Base-by-base conservation (phyloP, 2,797 vertebrate genomes). In the Champsocephalus gunnari region DNA sequence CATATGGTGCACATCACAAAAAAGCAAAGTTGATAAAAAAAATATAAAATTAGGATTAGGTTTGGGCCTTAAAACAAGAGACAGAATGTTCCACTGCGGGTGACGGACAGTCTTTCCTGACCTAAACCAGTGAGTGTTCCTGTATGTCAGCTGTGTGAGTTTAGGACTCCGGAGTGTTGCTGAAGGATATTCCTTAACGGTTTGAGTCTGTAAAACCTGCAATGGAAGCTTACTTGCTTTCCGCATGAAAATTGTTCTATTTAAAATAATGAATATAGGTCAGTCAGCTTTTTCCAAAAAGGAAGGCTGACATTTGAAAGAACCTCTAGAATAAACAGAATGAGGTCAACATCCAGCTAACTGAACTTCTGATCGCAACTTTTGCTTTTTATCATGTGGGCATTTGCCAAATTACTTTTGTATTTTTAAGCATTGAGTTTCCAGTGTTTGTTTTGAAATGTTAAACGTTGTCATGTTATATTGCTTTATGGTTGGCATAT, bases 11-110 rank as follows among this genome's bases (percentile, higher is more conserved):
- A n/a, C 50, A 58, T 63, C 28, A 65, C 14, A 24, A 24, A 19
- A 66, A 62, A 62, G 34, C 5, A 55, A 60, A 59, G 43, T 34
- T 68, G 69, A 58, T 68, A 28, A 28, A 28, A 28, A 28, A 28
- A 34, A 47, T n/a, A 73, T 4, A 2, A 65, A 62, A 63, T 55
- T 62, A 48, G 43, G 50, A n/a, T 71, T 55, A 0, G 1, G 24
- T 6, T 9, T n/a, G 43, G 47, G 24, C 21, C 10, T 54, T 34
- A 12, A 38, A 8, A 47, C 17, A 60, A 24, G 19, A 5, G 34
- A 5, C 66, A 21, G 56, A 43, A 28, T 43, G 55, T 14, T 32
- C 11, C 66, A 57, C 17, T 21, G 66, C n/a, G 48, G 7, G 32
- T 28, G 19, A 57, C 50, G 41, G 24, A 17, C 24, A 17, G 17